Base-by-base conservation (phyloP, 2,113 vertebrate species). In the Irena cyanogastra region DNA sequence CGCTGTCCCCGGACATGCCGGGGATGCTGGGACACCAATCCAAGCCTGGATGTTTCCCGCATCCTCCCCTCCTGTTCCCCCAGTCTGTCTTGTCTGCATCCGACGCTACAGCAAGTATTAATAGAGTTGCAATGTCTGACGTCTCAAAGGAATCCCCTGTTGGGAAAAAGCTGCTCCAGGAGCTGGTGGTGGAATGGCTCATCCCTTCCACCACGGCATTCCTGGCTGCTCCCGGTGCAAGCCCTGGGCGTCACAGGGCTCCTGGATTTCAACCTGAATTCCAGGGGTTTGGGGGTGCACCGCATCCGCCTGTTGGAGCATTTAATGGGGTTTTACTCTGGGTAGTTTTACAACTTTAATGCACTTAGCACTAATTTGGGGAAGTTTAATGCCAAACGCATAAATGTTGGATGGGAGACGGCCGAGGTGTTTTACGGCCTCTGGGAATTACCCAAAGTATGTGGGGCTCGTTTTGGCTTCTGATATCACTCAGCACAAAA, bases 351-450 rank as follows among this genome's bases (percentile, higher is more conserved):
- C 93, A 96, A 65, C 96, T 95, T 85, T 95, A 96, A 96, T 94
- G 95, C 96, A 97, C 97, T 97, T 96, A 97, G 95, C 95, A 93
- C 97, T 97, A 96, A 97, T 96, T 96, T 96, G 95, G 92, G 92
- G 56, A 71, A 90, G 95, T 97, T 97, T 96, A 97, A 96, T 95
- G 94, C 96, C 94, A 96, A 97, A 95, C 96, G 94, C 94, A 97
- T 97, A 95, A 97, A 96, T 63, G 90, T 88, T 91, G 90, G 94
- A 93, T 95, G 95, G 96, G 96, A 94, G 93, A 97, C 20, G 92
- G 86, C 88, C 11, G 93, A 95, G 96, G 97, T 97, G 97, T 97
- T 97, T 97, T 97, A 97, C 16, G 71, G 96, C 95, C 96, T 83
- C 78, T 95, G 97, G 97, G 97, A 96, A 93, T 94, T 92, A 8